phyloP scores from a whole-genome alignment of 2,888 invertebrate genomes.

The Phengaris alcon region DNA sequence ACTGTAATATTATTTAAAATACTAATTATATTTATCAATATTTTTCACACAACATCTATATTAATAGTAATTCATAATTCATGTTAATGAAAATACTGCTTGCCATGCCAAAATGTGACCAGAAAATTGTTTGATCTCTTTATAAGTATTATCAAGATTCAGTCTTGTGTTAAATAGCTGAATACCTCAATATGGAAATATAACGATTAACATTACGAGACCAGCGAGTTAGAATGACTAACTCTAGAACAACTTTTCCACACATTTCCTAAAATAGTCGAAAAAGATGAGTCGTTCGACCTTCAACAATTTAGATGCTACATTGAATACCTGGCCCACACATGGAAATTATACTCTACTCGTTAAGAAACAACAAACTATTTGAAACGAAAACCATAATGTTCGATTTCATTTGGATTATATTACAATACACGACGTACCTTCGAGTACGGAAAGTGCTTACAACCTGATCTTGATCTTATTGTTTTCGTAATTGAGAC shows the following conservation, averaged over 20 bases:
- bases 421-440: conserved; percentile 20
- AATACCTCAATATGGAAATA: conserved; percentile 45
- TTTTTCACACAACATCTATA: conserved; percentile 6
- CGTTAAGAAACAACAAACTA: conserved; percentile 15
- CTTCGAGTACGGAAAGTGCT: conserved; percentile 7
- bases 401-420: conserved; percentile 6
- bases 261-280: conserved; percentile 32
- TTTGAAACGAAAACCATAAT: neutral
- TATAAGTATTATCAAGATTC: conserved; percentile 51
- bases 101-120: conserved; percentile 35
- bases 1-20: neutral
- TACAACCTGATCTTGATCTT: conserved; percentile 33
- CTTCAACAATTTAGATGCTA: conserved; percentile 28
- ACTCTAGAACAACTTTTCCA: conserved; percentile 27
- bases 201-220: conserved; percentile 36
- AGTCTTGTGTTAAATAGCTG: conserved; percentile 62
- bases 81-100: conserved; percentile 31
- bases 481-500: conserved; percentile 23
- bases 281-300: conserved; percentile 31
- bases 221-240: conserved; percentile 27
- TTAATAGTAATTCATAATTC: conserved; percentile 1
- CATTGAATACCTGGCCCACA: conserved; percentile 16
- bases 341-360: conserved; percentile 19
- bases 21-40: neutral
- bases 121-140: conserved; percentile 39